Evolutionary conservation across 1,140 invertebrate species (phyloP).

Genomic region (Drosophila mojavensis): DNA sequence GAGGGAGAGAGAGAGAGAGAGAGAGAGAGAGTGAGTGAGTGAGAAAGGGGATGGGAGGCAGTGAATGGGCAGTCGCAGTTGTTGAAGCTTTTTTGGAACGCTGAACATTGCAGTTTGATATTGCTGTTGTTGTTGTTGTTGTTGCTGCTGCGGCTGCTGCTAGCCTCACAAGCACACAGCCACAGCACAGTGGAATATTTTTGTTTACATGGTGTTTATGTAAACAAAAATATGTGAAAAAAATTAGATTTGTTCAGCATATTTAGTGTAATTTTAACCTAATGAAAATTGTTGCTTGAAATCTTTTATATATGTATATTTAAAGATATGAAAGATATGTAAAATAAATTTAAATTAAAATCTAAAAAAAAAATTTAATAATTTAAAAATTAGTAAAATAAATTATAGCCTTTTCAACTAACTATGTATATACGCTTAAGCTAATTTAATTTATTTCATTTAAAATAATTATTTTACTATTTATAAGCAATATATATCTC

Average conservation of each 20-base stretch:
- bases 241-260: neutral
- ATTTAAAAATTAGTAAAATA: neutral
- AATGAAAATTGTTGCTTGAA: too few species aligned
- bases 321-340: too few species aligned
- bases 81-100: conserved; percentile 76
- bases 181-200: conserved; percentile 53
- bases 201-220: too few species aligned
- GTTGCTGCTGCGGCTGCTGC: conserved; percentile 20
- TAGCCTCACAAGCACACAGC: conserved; percentile 8
- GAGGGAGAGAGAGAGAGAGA: conserved; percentile 14
- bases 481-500: neutral
- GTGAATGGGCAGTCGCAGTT: conserved; percentile 66
- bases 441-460: neutral
- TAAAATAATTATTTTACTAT: neutral
- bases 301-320: too few species aligned
- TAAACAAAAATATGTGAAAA: neutral
- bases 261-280: too few species aligned
- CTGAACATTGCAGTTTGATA: conserved; percentile 69
- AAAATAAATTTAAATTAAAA: too few species aligned
- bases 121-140: conserved; percentile 36
- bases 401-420: neutral
- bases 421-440: too few species aligned
- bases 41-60: neutral
- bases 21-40: conserved; percentile 12
- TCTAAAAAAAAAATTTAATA: too few species aligned